Evolutionary conservation across 2,888 invertebrate species (phyloP), one percentile per base, ranked within the genome.

Genomic region (Leucophora obtusa): DNA sequence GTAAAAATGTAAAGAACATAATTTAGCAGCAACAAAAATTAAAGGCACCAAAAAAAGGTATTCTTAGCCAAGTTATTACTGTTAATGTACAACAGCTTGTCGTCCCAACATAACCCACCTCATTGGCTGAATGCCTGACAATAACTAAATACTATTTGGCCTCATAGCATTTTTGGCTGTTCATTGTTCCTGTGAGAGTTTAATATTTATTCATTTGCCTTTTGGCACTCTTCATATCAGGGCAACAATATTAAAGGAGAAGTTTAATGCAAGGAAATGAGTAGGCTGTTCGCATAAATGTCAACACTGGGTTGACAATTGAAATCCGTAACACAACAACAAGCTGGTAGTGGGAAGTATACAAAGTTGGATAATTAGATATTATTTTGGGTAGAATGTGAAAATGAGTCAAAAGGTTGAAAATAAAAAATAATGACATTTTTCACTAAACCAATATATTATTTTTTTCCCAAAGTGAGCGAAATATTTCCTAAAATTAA

Each of bases 181-280:
- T 70, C 51, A 70, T 70, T 70, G 59, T 70, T 59, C 59, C 59
- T 69, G 51, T 8, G 70, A 70, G 70, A 51, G 35, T 60, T 59
- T 24, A 38, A 43, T 59, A 70, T 60, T 70, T 59, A 70, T 70
- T 60, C 59, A 70, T 70, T 70, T 70, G 35, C 59, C 51, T 59
- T 51, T 70, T 70, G 70, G 59, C 70, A 51, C 70, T 51, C 21
- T 70, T 59, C 33, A 59, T 60, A 70, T 38, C 15, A 17, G 50
- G 28, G 28, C 50, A 28, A 63, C 11, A 10, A 47, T 24, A 51
- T 18, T 51, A 21, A 33, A 14, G 11, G 6, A 28, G 1, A 50
- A 17, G 50, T 51, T 51, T 15, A 51, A 18, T 6, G 11, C 15
- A 28, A 51, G 11, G 35, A 53, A 66, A 18, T 18, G 21, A 53